phyloP scores from a whole-genome alignment of 2,888 invertebrate species.

The Belgica antarctica region DNA sequence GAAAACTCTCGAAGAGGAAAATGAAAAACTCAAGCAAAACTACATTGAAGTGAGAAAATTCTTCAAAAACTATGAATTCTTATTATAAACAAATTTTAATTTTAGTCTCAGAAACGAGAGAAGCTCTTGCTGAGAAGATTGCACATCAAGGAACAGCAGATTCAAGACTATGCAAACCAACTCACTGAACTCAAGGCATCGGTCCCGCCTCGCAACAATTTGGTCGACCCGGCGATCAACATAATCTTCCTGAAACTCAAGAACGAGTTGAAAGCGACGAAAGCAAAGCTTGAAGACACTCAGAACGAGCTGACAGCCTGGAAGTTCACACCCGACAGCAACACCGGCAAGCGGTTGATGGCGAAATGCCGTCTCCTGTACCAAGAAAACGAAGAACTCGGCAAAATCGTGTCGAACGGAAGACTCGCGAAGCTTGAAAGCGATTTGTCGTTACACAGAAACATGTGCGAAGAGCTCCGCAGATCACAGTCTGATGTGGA shows the following conservation, averaged over 20 bases:
- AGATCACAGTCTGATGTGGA: conserved; percentile 96
- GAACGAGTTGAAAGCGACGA: conserved; percentile 83
- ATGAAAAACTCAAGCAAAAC: conserved; percentile 29
- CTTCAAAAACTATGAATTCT: too few species aligned
- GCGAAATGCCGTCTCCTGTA: conserved; percentile 92
- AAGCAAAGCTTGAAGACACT: conserved; percentile 90
- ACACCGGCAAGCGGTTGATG: conserved; percentile 97
- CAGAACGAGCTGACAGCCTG: conserved; percentile 97
- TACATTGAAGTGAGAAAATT: conserved; percentile 5
- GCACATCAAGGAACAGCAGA: conserved; percentile 26
- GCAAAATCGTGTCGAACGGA: conserved; percentile 92
- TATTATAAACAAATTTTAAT: not conserved
- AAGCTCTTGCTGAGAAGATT: conserved; percentile 28
- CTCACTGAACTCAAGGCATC: conserved; percentile 21
- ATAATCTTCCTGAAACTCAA: conserved; percentile 86
- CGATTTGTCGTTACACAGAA: conserved; percentile 91
- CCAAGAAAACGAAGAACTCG: conserved; percentile 96
- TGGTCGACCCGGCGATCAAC: conserved; percentile 95
- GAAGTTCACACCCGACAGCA: conserved; percentile 99
- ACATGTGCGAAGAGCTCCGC: conserved; percentile 93
- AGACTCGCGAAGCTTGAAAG: conserved; percentile 92
- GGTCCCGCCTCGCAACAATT: conserved; percentile 46
- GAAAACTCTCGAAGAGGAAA: conserved; percentile 34
- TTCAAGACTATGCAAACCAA: conserved; percentile 31
- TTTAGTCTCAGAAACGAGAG: conserved; percentile 36